These are phyloP conservation scores for Bergia puertoricense DNA, from an alignment of 92 coral and sea anemone genomes.

Conservation along the genomic window DNA sequence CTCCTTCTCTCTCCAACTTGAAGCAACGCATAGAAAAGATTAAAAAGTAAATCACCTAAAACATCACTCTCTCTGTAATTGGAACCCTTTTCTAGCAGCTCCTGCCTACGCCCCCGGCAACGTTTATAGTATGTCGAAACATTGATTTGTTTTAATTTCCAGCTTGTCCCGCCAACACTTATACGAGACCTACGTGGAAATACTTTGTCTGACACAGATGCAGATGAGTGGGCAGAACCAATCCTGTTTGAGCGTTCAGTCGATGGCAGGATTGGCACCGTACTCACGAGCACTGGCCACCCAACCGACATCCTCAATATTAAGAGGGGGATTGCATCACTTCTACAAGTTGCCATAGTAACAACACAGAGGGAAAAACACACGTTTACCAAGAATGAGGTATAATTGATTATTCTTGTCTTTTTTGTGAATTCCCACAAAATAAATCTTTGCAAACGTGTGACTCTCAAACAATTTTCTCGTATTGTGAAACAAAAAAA, in stretches of 20 bases:
- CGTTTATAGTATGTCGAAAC: too few relatives aligned
- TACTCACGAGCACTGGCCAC: slow-evolving; percentile 19
- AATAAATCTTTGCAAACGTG: too few relatives aligned
- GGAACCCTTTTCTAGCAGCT: too few relatives aligned
- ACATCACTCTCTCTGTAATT: too few relatives aligned
- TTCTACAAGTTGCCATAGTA: slow-evolving; percentile 45
- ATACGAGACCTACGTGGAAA: slow-evolving; percentile 33
- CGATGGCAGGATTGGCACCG: slow-evolving; percentile 39
- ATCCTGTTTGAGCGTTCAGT: slow-evolving; percentile 27
- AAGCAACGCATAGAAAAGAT: too few relatives aligned
- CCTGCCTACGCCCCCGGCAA: too few relatives aligned
- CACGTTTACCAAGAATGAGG: slow-evolving; percentile 21
- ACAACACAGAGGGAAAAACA: neutral
- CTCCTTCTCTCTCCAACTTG: too few relatives aligned
- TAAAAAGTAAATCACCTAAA: too few relatives aligned
- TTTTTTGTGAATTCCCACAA: too few relatives aligned
- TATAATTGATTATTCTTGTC: neutral
- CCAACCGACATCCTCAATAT: slow-evolving; percentile 54
- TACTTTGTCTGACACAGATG: slow-evolving; percentile 1
- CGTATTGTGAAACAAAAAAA: too few relatives aligned
- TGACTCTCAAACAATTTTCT: too few relatives aligned
- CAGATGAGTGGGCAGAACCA: slow-evolving; percentile 38
- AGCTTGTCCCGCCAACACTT: slow-evolving; percentile 8
- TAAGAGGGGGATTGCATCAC: slow-evolving; percentile 56
- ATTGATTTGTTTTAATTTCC: neutral